These are phyloP conservation scores for Gymnosoma rotundatum DNA, from an alignment of 2,888 invertebrate species.

Conservation along the genomic window DNA sequence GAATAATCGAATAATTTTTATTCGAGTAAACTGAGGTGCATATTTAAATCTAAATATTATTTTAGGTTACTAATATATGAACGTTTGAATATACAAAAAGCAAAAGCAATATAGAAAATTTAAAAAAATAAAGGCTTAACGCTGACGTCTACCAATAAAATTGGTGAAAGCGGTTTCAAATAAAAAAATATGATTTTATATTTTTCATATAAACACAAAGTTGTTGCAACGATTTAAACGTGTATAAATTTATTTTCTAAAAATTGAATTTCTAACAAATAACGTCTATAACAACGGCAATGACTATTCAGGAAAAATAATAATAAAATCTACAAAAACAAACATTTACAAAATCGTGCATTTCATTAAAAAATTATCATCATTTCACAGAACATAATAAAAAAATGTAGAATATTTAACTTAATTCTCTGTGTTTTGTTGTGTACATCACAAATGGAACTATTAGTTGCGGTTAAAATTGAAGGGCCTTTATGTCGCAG, in stretches of 20 bases:
- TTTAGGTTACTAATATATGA: no score
- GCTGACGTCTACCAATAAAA: constrained; percentile 32
- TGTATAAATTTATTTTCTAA: constrained; percentile 54
- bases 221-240: constrained; percentile 34
- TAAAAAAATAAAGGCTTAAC: constrained; percentile 23
- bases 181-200: constrained; percentile 3
- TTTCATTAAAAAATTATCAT: constrained; percentile 70
- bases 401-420: constrained; percentile 54
- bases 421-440: constrained; percentile 22
- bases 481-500: constrained; percentile 4
- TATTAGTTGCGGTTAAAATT: background rate
- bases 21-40: no score
- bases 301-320: constrained; percentile 33
- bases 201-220: constrained; percentile 4
- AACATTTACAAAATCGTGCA: constrained; percentile 69
- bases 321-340: constrained; percentile 54
- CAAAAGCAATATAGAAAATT: constrained; percentile 5
- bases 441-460: constrained; percentile 10
- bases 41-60: no score
- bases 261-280: constrained; percentile 26
- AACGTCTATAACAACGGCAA: constrained; percentile 9
- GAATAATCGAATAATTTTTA: no score
- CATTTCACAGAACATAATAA: constrained; percentile 51
- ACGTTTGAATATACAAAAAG: background rate
- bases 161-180: constrained; percentile 45